phyloP scores from a whole-genome alignment of 2,797 vertebrate genomes.

The Molossus molossus region DNA sequence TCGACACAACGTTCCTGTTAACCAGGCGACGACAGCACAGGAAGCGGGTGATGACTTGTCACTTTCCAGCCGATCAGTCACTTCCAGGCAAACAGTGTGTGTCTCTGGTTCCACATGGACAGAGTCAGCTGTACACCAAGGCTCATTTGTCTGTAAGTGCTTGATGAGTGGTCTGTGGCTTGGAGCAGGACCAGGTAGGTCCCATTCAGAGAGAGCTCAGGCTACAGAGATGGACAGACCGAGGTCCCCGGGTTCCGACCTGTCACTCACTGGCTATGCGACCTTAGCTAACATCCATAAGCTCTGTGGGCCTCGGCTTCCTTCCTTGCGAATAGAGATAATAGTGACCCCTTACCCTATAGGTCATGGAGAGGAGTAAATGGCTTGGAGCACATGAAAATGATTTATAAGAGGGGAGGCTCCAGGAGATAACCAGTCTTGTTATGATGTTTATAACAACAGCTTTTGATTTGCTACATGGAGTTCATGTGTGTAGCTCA shows the following conservation, averaged over 20 bases:
- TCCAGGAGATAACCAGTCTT: not conserved
- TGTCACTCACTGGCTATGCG: not conserved
- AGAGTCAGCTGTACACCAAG: not conserved
- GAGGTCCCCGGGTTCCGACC: not conserved
- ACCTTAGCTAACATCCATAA: not conserved
- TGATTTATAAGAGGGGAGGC: not conserved
- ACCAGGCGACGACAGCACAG: not conserved
- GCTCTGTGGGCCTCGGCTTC: not conserved
- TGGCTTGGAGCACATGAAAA: not conserved
- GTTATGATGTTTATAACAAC: not conserved
- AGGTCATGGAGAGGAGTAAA: not conserved
- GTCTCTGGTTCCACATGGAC: slow-evolving; percentile 59
- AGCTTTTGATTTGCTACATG: not conserved
- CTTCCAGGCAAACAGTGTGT: not conserved
- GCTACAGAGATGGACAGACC: not conserved
- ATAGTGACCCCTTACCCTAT: not conserved
- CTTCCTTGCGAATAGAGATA: not conserved
- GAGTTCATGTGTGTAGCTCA: not conserved
- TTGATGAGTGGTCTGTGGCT: not conserved
- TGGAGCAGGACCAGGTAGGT: not conserved
- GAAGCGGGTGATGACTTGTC: slow-evolving; percentile 76
- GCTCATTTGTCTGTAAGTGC: not conserved
- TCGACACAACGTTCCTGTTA: slow-evolving; percentile 65
- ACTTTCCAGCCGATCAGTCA: slow-evolving; percentile 74
- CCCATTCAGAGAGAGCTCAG: not conserved